Evolutionary conservation across 2,113 vertebrate genomes (phyloP).

Genomic region (Hypanus sabinus): DNA sequence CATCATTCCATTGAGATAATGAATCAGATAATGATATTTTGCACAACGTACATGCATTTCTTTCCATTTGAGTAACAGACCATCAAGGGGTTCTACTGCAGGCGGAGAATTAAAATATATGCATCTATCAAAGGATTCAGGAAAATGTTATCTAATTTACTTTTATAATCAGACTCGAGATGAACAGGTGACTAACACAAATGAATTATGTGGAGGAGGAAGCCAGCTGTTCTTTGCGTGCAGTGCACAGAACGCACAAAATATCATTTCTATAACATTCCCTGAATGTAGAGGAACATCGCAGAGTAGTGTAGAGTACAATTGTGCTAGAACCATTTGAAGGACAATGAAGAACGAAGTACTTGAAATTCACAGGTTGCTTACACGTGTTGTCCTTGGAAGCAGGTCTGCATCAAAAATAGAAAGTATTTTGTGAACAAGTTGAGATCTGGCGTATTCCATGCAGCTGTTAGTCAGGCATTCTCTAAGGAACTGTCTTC

Average conservation of each 20-base stretch:
- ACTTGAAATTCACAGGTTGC: not conserved
- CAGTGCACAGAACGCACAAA: not conserved
- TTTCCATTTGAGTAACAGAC: not conserved
- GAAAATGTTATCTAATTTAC: not conserved
- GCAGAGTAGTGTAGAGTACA: not conserved
- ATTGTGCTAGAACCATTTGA: not conserved
- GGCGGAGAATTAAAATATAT: not conserved
- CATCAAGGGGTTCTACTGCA: not conserved
- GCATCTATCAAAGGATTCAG: not conserved
- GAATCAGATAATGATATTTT: not conserved
- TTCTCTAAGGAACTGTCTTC: not conserved
- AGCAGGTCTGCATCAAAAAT: not conserved
- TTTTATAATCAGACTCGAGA: not conserved
- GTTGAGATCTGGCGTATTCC: not conserved
- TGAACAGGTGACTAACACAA: not conserved
- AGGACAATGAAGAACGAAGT: not conserved
- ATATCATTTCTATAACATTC: not conserved
- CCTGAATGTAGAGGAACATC: not conserved
- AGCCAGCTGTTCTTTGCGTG: not conserved
- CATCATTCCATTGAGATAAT: not conserved
- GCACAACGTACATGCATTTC: not conserved
- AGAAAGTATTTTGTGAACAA: not conserved
- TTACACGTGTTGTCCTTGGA: not conserved
- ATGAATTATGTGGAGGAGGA: not conserved
- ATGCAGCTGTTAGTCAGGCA: not conserved